Conservation (phyloP, 2,888 invertebrate genomes). For the Rambutsinella grinnellia region DNA sequence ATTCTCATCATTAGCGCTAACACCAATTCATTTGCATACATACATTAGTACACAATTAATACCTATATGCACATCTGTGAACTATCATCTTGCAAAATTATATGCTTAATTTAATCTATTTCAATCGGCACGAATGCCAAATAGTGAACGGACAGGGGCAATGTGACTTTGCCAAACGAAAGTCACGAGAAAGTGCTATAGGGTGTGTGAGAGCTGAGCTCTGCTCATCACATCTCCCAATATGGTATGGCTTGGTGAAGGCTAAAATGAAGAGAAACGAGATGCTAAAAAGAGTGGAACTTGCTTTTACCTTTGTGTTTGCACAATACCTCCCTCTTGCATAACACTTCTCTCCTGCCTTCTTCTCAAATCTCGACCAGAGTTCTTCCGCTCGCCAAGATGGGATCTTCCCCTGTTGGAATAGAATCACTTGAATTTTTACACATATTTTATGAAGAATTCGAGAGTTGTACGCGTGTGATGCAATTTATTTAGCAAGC, state of each 20-base stretch:
- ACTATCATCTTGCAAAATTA: too few species aligned
- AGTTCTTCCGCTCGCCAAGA: constrained; percentile 64
- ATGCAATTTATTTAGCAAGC: not conserved
- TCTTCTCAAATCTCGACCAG: constrained; percentile 61
- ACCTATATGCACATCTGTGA: too few species aligned
- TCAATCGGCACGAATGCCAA: not conserved
- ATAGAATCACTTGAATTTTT: constrained; percentile 25
- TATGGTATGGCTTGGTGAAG: not conserved
- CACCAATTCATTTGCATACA: too few species aligned
- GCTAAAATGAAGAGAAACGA: not conserved
- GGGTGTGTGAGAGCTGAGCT: not conserved
- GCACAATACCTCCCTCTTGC: constrained; percentile 61
- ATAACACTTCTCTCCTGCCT: constrained; percentile 58
- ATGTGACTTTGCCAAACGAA: not conserved
- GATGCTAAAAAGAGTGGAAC: constrained; percentile 1
- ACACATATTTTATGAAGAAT: too few species aligned
- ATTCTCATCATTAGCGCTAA: too few species aligned
- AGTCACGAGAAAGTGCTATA: not conserved
- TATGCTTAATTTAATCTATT: not conserved
- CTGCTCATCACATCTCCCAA: constrained; percentile 7
- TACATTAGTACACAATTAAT: too few species aligned
- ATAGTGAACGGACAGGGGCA: not conserved
- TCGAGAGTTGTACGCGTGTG: not conserved
- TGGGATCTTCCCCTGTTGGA: constrained; percentile 56
- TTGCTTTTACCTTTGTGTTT: constrained; percentile 56